Conservation (phyloP, 1,140 invertebrate species). For the Spodoptera frugiperda region DNA sequence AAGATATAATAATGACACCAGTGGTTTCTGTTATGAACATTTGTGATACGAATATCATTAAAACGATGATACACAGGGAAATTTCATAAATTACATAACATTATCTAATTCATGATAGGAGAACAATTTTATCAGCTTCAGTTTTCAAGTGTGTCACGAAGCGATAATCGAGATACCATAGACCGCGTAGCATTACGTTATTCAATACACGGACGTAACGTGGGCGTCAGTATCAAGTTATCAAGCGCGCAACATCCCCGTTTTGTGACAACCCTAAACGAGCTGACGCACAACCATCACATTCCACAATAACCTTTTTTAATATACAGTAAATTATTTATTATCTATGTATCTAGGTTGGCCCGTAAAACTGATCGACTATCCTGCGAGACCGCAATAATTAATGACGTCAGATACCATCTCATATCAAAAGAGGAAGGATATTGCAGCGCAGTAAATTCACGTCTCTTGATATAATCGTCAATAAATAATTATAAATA, state of each 20-base stretch:
- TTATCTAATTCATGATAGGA: conserved; percentile 16
- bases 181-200: neutral
- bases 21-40: too few relatives aligned
- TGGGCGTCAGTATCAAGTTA: neutral
- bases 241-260: neutral
- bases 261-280: conserved; percentile 8
- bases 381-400: conserved; percentile 15
- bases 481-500: conserved; percentile 24
- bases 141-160: conserved; percentile 7
- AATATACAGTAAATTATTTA: too few relatives aligned
- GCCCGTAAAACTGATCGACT: conserved; percentile 8
- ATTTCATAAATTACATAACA: conserved; percentile 10
- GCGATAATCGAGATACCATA: conserved; percentile 36
- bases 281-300: conserved; percentile 13
- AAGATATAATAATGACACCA: too few relatives aligned
- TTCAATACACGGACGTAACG: conserved; percentile 7
- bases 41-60: neutral
- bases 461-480: conserved; percentile 24
- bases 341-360: neutral
- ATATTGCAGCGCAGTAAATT: conserved; percentile 17
- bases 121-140: conserved; percentile 27
- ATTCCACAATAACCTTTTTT: conserved; percentile 4
- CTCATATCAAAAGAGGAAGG: conserved; percentile 29
- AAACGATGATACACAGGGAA: neutral
- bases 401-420: conserved; percentile 18